Conservation (phyloP, 1,140 invertebrate genomes). For the Helicoverpa armigera region DNA sequence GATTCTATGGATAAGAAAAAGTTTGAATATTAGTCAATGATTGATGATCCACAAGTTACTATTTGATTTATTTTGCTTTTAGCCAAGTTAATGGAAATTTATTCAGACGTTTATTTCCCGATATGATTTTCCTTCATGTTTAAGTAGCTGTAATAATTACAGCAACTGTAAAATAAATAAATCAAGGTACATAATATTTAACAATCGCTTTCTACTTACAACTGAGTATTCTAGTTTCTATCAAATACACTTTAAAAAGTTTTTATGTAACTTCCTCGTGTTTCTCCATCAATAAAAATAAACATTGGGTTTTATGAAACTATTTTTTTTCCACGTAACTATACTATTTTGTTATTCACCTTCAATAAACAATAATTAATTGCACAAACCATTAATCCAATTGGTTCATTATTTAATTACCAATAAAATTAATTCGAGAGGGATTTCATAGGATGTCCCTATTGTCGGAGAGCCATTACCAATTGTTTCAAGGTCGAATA, state of each 20-base stretch:
- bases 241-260: too few species aligned
- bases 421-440: slow-evolving; percentile 37
- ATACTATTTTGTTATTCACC: too few species aligned
- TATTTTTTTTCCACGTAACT: too few species aligned
- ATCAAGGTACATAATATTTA: too few species aligned
- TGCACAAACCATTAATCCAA: slow-evolving; percentile 13
- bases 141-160: not conserved
- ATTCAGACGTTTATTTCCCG: not conserved
- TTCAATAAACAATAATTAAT: too few species aligned
- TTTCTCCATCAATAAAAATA: too few species aligned
- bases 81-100: slow-evolving; percentile 24
- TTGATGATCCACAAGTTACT: slow-evolving; percentile 32
- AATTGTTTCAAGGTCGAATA: slow-evolving; percentile 48
- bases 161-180: too few species aligned
- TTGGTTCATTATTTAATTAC: slow-evolving; percentile 43
- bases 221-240: too few species aligned
- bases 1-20: slow-evolving; percentile 9
- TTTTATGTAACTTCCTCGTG: too few species aligned
- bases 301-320: too few species aligned
- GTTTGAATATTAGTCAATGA: slow-evolving; percentile 27
- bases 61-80: slow-evolving; percentile 44
- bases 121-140: not conserved
- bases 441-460: slow-evolving; percentile 42
- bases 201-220: too few species aligned
- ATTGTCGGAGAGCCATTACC: slow-evolving; percentile 48